A percentile compares a stretch with the other conserved stretches of the same genome.
Evolutionary conservation across 2,113 vertebrate genomes (phyloP).

Genomic region (Esox niger): DNA sequence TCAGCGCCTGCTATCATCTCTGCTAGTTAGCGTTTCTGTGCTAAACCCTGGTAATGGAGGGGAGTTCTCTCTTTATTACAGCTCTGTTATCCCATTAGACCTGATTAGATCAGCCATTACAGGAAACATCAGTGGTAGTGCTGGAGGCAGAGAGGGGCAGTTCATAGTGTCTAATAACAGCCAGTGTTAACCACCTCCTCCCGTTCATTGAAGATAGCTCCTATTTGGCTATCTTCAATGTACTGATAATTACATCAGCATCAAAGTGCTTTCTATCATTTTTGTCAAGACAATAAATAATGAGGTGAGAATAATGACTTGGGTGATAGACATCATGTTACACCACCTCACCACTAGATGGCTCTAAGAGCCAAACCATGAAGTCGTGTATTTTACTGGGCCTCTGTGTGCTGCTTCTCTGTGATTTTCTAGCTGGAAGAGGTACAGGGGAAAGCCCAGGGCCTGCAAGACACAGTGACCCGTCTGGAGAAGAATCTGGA

Average conservation of each 20-base stretch:
- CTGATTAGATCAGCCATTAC: too few species aligned
- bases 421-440: slow-evolving; percentile 76
- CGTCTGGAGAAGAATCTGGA: slow-evolving; percentile 75
- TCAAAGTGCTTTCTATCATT: neutral
- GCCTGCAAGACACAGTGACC: slow-evolving; percentile 72
- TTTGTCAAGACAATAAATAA: neutral
- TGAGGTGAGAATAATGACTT: too few species aligned
- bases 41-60: too few species aligned
- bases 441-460: slow-evolving; percentile 78
- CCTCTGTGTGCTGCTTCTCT: neutral
- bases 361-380: slow-evolving; percentile 13
- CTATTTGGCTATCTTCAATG: neutral
- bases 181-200: too few species aligned
- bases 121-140: too few species aligned
- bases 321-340: neutral
- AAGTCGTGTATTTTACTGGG: neutral
- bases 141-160: too few species aligned
- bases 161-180: too few species aligned
- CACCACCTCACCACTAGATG: slow-evolving; percentile 24
- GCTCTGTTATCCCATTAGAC: too few species aligned
- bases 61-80: too few species aligned
- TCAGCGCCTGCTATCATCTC: too few species aligned
- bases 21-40: too few species aligned
- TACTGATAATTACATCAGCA: neutral
- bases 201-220: neutral